Percentiles rank a stretch among this genome's conserved stretches.
phyloP scores from a whole-genome alignment of 2,113 vertebrate species.

The Pogona vitticeps region DNA sequence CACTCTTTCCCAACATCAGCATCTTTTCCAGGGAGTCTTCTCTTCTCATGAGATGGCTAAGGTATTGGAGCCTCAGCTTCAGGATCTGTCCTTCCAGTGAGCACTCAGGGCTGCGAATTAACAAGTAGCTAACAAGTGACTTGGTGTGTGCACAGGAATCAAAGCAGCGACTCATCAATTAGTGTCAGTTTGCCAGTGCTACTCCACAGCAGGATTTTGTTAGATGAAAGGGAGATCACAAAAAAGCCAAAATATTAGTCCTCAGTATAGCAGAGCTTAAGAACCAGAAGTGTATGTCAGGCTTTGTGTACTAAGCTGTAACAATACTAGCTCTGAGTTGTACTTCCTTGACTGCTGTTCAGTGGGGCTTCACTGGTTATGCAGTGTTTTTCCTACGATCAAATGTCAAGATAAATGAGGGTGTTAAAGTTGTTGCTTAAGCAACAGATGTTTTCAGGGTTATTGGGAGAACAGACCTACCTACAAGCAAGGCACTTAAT shows the following conservation, averaged over 20 bases:
- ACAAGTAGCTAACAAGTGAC: too few relatives aligned
- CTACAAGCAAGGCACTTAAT: fast-evolving
- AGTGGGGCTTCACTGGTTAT: not conserved
- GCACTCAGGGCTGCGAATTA: too few relatives aligned
- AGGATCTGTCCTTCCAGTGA: too few relatives aligned
- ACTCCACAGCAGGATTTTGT: too few relatives aligned
- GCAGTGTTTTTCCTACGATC: not conserved
- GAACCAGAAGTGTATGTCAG: not conserved
- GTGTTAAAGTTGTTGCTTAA: not conserved
- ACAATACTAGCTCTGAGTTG: not conserved
- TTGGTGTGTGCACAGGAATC: too few relatives aligned
- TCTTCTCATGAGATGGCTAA: too few relatives aligned
- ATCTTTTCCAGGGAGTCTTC: too few relatives aligned
- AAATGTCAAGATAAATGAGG: not conserved
- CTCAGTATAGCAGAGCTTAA: not conserved
- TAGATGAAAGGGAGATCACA: not conserved
- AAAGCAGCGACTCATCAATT: too few relatives aligned
- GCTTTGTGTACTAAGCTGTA: not conserved
- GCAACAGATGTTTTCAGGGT: not conserved
- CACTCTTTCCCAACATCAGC: too few relatives aligned
- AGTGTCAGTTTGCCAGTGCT: too few relatives aligned
- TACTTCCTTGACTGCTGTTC: not conserved
- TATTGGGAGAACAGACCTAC: not conserved
- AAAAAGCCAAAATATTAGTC: not conserved
- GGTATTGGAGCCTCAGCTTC: too few relatives aligned